Evolutionary conservation across 2,797 vertebrate species (phyloP).

Genomic region (Lophotriccus pileatus): DNA sequence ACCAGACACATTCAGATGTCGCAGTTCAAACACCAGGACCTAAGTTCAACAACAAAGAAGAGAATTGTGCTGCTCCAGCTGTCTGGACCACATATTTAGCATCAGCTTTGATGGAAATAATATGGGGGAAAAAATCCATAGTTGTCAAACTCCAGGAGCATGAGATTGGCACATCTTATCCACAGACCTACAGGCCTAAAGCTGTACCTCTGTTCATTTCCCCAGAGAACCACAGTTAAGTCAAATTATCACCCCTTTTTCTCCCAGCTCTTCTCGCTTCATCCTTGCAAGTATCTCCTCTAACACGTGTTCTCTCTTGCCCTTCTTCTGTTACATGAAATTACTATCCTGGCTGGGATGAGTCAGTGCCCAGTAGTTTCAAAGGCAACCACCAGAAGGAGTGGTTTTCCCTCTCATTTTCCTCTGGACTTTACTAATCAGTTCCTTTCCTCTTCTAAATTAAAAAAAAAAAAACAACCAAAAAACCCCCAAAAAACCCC

Average conservation of each 20-base stretch:
- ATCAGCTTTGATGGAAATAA: neutral
- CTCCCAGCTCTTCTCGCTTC: neutral
- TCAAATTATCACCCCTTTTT: neutral
- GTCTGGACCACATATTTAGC: neutral
- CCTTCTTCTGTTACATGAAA: neutral
- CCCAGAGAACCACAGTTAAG: neutral
- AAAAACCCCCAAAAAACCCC: neutral
- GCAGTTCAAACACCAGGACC: neutral
- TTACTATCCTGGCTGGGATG: neutral
- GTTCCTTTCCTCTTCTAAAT: neutral
- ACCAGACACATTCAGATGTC: neutral
- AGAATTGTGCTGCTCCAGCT: neutral
- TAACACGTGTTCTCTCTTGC: neutral
- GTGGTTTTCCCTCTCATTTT: neutral
- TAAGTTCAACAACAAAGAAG: neutral
- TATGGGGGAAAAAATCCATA: neutral
- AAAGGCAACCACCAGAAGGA: neutral
- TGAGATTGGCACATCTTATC: neutral
- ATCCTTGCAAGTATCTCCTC: neutral
- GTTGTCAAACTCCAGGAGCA: neutral
- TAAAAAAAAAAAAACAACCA: neutral
- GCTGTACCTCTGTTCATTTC: neutral
- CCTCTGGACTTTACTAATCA: neutral
- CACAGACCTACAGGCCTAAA: neutral
- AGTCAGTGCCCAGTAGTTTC: neutral